Percentiles rank a stretch among this genome's conserved stretches.
These are phyloP conservation scores for Oceanites oceanicus DNA, from an alignment of 2,113 vertebrate genomes.

Conservation along the genomic window DNA sequence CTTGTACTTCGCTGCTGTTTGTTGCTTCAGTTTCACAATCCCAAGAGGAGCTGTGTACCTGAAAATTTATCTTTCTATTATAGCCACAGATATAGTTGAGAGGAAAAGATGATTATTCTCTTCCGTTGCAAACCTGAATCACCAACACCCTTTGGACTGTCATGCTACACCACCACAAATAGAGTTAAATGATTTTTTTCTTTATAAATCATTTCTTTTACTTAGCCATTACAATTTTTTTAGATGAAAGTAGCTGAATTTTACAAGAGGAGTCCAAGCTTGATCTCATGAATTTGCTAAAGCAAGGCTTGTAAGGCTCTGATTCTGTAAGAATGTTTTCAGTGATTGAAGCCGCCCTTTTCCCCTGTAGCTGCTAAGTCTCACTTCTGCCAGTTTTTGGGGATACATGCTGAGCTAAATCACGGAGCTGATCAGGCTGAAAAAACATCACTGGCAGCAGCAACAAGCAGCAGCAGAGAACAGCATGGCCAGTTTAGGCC, in stretches of 20 bases:
- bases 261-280: not conserved
- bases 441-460: not conserved
- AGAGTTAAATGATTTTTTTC: not conserved
- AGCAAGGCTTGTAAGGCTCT: not conserved
- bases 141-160: not conserved
- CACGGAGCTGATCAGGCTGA: not conserved
- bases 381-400: not conserved
- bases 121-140: not conserved
- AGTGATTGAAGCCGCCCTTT: not conserved
- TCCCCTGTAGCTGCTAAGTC: not conserved
- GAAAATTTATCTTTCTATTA: not conserved
- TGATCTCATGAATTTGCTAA: not conserved
- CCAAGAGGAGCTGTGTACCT: not conserved
- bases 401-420: not conserved
- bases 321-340: not conserved
- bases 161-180: not conserved
- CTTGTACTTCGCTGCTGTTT: not conserved
- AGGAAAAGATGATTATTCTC: not conserved
- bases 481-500: not conserved
- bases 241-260: not conserved
- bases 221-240: not conserved
- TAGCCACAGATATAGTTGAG: not conserved
- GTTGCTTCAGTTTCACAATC: not conserved
- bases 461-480: not conserved
- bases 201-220: not conserved